A percentile compares a stretch with the other conserved stretches of the same genome.
These are phyloP conservation scores for Halcyon malimbica DNA, from an alignment of 2,113 vertebrate species.

Conservation along the genomic window DNA sequence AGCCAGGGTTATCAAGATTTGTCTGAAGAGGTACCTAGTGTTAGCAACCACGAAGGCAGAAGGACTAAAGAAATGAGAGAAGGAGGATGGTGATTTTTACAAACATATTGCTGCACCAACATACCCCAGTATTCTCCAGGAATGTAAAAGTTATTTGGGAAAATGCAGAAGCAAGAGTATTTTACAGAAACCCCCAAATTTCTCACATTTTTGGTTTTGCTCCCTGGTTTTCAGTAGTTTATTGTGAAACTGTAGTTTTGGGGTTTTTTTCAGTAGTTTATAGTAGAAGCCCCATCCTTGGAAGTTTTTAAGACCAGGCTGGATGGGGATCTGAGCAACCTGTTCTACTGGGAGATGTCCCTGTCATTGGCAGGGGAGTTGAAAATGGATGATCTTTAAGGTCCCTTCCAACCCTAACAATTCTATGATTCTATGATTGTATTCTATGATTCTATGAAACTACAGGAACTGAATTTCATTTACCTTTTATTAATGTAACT, in stretches of 20 bases:
- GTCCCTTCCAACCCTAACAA: too few relatives aligned
- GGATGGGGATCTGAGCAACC: too few relatives aligned
- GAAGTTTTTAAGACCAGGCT: too few relatives aligned
- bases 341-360: too few relatives aligned
- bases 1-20: not conserved
- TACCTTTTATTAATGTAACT: not conserved
- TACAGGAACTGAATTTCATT: not conserved
- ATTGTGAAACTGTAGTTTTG: not conserved
- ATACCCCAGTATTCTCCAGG: not conserved
- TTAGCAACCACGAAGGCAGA: not conserved
- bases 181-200: not conserved
- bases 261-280: too few relatives aligned
- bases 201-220: not conserved
- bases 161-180: not conserved
- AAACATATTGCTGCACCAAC: not conserved
- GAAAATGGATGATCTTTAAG: too few relatives aligned
- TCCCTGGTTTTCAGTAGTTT: not conserved
- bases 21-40: not conserved
- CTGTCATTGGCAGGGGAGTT: too few relatives aligned
- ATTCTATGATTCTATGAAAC: not conserved
- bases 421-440: too few relatives aligned
- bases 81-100: not conserved
- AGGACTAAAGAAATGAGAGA: not conserved
- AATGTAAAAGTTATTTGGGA: not conserved
- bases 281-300: too few relatives aligned